A percentile compares a stretch with the other conserved stretches of the same genome.
These are phyloP conservation scores for Vidua chalybeata DNA, from an alignment of 2,113 vertebrate species.

Conservation along the genomic window DNA sequence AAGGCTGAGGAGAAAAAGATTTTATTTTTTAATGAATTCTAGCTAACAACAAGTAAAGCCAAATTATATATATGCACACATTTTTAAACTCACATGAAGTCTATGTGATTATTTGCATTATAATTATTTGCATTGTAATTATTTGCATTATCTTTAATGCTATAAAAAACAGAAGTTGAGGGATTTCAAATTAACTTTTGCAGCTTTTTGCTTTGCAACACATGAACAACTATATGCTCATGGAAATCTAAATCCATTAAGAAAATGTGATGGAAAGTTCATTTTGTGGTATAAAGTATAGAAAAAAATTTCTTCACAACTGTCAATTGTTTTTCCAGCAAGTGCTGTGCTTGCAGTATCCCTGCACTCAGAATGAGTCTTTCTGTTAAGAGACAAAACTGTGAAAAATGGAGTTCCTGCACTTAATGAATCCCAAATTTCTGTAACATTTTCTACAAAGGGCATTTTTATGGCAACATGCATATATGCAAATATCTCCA, in stretches of 20 bases:
- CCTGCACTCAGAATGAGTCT: background rate
- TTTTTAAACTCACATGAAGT: background rate
- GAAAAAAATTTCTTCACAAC: background rate
- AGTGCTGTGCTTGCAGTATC: background rate
- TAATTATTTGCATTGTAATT: background rate
- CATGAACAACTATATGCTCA: background rate
- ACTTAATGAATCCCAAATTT: background rate
- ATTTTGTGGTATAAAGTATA: background rate
- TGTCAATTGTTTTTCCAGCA: background rate
- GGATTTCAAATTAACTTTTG: background rate
- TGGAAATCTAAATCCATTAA: background rate
- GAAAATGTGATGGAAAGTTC: background rate
- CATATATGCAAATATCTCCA: background rate
- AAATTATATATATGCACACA: background rate
- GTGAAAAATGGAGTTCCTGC: background rate
- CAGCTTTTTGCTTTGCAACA: background rate
- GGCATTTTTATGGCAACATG: background rate
- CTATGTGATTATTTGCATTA: background rate
- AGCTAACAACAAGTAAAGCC: background rate
- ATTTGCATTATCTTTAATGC: background rate
- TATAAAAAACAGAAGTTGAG: background rate
- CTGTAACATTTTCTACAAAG: background rate
- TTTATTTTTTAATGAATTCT: slow-evolving; percentile 8
- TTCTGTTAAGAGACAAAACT: background rate
- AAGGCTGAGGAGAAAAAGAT: slow-evolving; percentile 80